phyloP scores from a whole-genome alignment of 1,140 invertebrate species.

The Olivierus martensii region DNA sequence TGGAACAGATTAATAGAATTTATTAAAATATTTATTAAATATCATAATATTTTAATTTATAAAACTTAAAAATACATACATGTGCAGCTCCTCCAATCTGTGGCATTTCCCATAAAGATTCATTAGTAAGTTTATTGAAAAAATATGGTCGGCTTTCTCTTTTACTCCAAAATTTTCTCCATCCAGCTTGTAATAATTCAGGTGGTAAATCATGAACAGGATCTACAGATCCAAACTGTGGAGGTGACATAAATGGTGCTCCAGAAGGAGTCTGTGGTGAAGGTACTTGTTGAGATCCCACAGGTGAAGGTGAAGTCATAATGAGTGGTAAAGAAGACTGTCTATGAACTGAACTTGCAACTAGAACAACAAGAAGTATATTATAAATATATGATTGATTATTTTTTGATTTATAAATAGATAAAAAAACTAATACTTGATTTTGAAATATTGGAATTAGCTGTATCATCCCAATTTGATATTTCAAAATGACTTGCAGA shows the following conservation, averaged over 20 bases:
- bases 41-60: too few species aligned
- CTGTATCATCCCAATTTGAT: too few species aligned
- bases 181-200: constrained; percentile 83
- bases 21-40: too few species aligned
- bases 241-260: constrained; percentile 9
- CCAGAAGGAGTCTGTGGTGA: constrained; percentile 3
- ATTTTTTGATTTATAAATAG: background rate
- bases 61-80: background rate
- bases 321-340: constrained; percentile 8
- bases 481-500: too few species aligned
- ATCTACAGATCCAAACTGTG: constrained; percentile 24
- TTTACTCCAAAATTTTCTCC: constrained; percentile 95
- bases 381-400: background rate
- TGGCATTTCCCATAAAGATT: constrained; percentile 86
- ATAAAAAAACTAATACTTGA: background rate
- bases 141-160: constrained; percentile 87
- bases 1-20: too few species aligned
- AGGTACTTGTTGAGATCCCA: background rate
- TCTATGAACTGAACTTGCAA: constrained; percentile 2
- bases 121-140: constrained; percentile 89
- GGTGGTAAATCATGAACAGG: constrained; percentile 52
- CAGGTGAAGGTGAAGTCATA: constrained; percentile 6
- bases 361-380: background rate
- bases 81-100: constrained; percentile 34
- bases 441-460: background rate